Conservation (phyloP, 2,113 vertebrate genomes). For the Vimba vimba region DNA sequence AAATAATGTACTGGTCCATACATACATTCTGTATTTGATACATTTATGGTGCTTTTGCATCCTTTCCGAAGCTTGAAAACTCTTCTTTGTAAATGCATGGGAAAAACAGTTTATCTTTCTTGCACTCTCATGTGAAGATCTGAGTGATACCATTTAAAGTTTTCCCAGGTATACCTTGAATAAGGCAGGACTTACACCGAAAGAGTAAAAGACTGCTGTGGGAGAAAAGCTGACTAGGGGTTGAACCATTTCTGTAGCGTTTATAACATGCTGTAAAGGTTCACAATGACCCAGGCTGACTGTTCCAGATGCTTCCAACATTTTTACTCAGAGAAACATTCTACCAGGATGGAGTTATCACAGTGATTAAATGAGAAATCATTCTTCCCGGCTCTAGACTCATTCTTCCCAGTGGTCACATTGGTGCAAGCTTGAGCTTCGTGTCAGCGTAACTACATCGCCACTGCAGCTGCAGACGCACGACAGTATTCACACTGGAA, state of each 20-base stretch:
- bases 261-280: constrained; percentile 18
- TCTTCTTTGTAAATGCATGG: background rate
- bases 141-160: background rate
- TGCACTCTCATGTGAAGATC: background rate
- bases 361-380: no score
- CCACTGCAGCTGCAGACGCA: no score
- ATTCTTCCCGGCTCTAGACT: no score
- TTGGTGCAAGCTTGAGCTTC: no score
- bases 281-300: background rate
- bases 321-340: background rate
- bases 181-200: background rate
- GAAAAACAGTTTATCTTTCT: background rate
- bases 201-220: background rate
- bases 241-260: background rate
- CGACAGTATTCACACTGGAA: no score
- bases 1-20: background rate
- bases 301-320: no score
- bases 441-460: no score
- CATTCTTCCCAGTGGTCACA: no score
- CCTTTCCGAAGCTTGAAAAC: background rate
- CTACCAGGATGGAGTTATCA: background rate
- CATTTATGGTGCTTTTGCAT: background rate
- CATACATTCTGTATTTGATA: background rate
- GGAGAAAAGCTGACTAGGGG: background rate
- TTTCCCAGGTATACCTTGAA: background rate